Evolutionary conservation across 2,888 invertebrate species (phyloP).

Genomic region (Zeuzera pyrina): DNA sequence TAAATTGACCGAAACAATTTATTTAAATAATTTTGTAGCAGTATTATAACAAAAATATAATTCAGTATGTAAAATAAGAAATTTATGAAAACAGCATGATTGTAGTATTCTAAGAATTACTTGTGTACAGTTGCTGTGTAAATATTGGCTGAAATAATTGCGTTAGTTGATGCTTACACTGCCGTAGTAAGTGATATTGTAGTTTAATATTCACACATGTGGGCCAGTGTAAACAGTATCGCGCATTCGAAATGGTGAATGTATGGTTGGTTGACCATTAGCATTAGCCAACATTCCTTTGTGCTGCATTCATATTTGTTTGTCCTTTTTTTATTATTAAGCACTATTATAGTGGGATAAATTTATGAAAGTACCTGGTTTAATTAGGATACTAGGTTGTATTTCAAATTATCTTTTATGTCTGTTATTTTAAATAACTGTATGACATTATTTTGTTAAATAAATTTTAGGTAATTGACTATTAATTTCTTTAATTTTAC

Average conservation of each 20-base stretch:
- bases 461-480: constrained; percentile 61
- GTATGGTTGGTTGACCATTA: constrained; percentile 14
- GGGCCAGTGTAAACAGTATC: constrained; percentile 27
- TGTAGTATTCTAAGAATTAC: constrained; percentile 15
- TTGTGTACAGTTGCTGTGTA: constrained; percentile 13
- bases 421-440: constrained; percentile 72
- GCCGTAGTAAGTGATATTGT: too few relatives aligned
- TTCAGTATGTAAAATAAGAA: too few relatives aligned
- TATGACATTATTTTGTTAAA: constrained; percentile 73
- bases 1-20: too few relatives aligned
- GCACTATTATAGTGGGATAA: constrained; percentile 57
- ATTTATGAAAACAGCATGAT: too few relatives aligned
- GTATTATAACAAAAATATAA: too few relatives aligned
- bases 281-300: constrained; percentile 67
- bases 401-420: constrained; percentile 70
- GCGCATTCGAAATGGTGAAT: constrained; percentile 21
- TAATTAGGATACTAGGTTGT: constrained; percentile 72
- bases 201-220: too few relatives aligned
- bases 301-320: constrained; percentile 64
- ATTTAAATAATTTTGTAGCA: too few relatives aligned
- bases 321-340: constrained; percentile 44
- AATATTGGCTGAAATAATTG: constrained; percentile 15
- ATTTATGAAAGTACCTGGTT: constrained; percentile 72
- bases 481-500: constrained; percentile 2
- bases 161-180: constrained; percentile 18